phyloP scores from a whole-genome alignment of 2,888 invertebrate species.

The Papilio demoleus region DNA sequence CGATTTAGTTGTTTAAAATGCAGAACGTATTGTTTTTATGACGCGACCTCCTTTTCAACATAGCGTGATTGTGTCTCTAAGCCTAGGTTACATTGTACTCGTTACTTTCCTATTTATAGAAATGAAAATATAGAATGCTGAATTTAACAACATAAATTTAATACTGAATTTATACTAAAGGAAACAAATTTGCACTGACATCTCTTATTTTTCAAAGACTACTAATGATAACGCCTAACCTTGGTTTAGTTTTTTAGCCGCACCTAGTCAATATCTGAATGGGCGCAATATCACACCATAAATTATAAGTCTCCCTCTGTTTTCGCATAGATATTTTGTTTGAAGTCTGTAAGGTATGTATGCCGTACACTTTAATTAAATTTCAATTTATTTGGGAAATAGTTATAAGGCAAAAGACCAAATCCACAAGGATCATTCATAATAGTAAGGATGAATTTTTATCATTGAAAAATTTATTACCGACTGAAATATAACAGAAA shows the following conservation, averaged over 20 bases:
- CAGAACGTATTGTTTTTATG: conserved; percentile 55
- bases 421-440: too few species aligned
- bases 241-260: conserved; percentile 2
- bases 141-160: too few species aligned
- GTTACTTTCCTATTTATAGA: conserved; percentile 49
- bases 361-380: neutral
- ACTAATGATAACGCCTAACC: neutral
- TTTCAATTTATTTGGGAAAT: too few species aligned
- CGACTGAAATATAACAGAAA: neutral
- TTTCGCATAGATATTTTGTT: neutral
- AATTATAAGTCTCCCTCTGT: neutral
- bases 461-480: neutral
- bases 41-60: conserved; percentile 60
- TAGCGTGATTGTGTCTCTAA: conserved; percentile 58
- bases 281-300: neutral
- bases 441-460: neutral
- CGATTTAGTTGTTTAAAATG: conserved; percentile 42
- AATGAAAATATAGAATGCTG: neutral
- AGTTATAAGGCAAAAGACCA: too few species aligned
- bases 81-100: conserved; percentile 63
- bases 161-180: too few species aligned
- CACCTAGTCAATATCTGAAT: conserved; percentile 11
- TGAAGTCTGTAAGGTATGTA: too few species aligned
- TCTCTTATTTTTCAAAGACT: neutral
- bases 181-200: too few species aligned